A percentile compares a stretch with the other conserved stretches of the same genome.
Evolutionary conservation across 23 tunicate genomes (phyloP).

Genomic region (Styela plicata): DNA sequence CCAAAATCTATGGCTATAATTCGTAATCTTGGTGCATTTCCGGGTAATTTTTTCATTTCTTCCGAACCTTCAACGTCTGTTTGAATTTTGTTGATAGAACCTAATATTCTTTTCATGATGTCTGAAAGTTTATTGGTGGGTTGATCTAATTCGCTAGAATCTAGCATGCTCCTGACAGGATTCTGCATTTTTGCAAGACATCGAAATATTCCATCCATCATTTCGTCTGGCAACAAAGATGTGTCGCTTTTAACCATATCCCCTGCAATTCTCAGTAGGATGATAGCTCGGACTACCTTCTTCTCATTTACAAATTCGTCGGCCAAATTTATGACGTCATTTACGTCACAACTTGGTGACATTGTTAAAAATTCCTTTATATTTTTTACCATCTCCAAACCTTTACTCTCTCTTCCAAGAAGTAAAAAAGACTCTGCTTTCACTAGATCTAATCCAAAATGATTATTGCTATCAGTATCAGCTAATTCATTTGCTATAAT

Average conservation of each 20-base stretch:
- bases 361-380: background rate
- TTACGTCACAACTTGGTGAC: background rate
- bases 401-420: background rate
- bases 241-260: background rate
- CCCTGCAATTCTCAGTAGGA: background rate
- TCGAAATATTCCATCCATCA: background rate
- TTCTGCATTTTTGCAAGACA: background rate
- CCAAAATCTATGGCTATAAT: conserved; percentile 2
- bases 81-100: too few species aligned
- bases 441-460: background rate
- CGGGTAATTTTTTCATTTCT: background rate
- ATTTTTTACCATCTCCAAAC: background rate
- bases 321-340: background rate
- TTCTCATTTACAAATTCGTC: background rate
- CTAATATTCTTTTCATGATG: background rate
- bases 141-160: background rate
- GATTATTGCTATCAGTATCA: background rate
- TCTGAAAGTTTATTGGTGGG: background rate
- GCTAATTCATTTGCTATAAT: background rate
- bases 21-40: background rate
- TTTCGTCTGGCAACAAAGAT: background rate
- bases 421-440: background rate
- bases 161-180: background rate
- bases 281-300: background rate
- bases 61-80: background rate